Percentiles rank a stretch among this genome's conserved stretches.
These are phyloP conservation scores for Centropyge bicolor DNA, from an alignment of 2,797 vertebrate genomes.

Conservation along the genomic window DNA sequence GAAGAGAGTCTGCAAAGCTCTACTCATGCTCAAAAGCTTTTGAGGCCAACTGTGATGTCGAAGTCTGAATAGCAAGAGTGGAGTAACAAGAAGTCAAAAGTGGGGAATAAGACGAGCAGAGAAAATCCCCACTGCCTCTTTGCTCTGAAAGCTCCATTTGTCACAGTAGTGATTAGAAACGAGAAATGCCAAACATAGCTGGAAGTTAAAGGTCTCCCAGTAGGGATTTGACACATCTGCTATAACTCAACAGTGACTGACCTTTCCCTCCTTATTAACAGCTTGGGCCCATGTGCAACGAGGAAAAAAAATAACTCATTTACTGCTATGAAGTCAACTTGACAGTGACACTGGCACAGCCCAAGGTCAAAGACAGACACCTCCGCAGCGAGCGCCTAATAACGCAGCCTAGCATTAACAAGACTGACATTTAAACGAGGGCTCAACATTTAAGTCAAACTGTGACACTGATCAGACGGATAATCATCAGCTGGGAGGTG, in stretches of 20 bases:
- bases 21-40: conserved; percentile 1
- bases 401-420: conserved; percentile 61
- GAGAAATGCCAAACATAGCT: conserved; percentile 90
- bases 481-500: conserved; percentile 60
- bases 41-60: conserved; percentile 9
- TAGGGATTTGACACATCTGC: conserved; percentile 87
- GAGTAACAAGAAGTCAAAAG: conserved; percentile 20
- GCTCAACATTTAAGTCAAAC: conserved; percentile 18
- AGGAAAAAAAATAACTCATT: conserved; percentile 71
- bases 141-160: conserved; percentile 85
- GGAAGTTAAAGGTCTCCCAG: conserved; percentile 90
- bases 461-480: conserved; percentile 41
- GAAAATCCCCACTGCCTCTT: conserved; percentile 79
- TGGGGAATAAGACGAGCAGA: conserved; percentile 52
- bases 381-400: conserved; percentile 21
- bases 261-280: conserved; percentile 89
- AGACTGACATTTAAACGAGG: conserved; percentile 76
- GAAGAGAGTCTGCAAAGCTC: background rate
- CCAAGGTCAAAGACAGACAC: conserved; percentile 67
- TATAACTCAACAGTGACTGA: conserved; percentile 88
- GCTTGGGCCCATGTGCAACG: conserved; percentile 68
- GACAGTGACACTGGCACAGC: conserved; percentile 65
- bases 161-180: conserved; percentile 87
- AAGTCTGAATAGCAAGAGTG: conserved; percentile 18
- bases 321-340: conserved; percentile 73